These are phyloP conservation scores for Coecobrya sp. DNA, from an alignment of 2,888 invertebrate species.

Conservation along the genomic window DNA sequence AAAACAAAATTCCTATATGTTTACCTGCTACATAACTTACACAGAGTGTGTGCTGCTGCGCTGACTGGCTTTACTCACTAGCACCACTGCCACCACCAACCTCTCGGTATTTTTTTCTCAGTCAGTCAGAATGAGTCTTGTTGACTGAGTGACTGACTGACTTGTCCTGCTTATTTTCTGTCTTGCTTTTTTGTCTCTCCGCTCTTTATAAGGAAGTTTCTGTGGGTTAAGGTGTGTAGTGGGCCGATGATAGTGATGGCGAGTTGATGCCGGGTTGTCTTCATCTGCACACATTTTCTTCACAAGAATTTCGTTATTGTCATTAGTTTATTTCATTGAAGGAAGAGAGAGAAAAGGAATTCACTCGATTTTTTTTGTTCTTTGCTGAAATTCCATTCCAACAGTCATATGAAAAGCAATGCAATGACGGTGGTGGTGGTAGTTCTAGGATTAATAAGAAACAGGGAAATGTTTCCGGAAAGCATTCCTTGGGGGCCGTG, in stretches of 20 bases:
- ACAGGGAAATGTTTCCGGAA: slow-evolving; percentile 14
- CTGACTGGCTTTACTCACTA: background rate
- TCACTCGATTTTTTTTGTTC: slow-evolving; percentile 10
- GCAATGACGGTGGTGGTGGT: background rate
- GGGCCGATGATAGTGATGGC: slow-evolving; percentile 35
- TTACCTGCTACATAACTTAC: slow-evolving; percentile 65
- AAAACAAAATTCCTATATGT: slow-evolving; percentile 28
- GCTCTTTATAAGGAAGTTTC: slow-evolving; percentile 56
- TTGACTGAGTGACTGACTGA: slow-evolving; percentile 64
- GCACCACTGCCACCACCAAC: background rate
- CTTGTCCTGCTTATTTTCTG: slow-evolving; percentile 55
- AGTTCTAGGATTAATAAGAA: background rate
- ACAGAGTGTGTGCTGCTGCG: slow-evolving; percentile 32
- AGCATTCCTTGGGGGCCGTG: slow-evolving; percentile 12
- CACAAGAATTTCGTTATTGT: slow-evolving; percentile 46
- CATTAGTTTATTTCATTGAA: slow-evolving; percentile 31
- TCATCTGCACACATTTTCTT: slow-evolving; percentile 47
- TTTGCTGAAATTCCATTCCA: slow-evolving; percentile 40
- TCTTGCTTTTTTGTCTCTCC: slow-evolving; percentile 10
- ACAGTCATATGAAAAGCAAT: background rate
- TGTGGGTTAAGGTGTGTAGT: slow-evolving; percentile 54
- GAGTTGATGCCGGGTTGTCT: slow-evolving; percentile 48
- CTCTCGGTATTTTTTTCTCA: slow-evolving; percentile 41
- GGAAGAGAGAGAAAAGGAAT: slow-evolving; percentile 25
- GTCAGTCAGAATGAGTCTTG: slow-evolving; percentile 15